Base-by-base conservation (phyloP, 2,797 vertebrate genomes). In the Sebastolobus alascanus region DNA sequence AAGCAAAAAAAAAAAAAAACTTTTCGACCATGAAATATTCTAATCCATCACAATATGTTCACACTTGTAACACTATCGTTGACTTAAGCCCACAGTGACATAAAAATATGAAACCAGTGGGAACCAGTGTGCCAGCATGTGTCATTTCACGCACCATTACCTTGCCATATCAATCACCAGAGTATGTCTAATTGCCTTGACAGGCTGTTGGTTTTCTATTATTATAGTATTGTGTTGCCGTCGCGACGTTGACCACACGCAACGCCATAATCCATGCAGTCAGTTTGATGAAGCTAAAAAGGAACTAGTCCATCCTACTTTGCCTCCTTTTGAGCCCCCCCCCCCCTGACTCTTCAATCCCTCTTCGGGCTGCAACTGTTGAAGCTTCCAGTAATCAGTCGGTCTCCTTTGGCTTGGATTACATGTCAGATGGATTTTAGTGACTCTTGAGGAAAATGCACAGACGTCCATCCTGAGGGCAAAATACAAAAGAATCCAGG, bases 131-230 rank as follows among this genome's bases (percentile, higher is more conserved):
- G 68, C 54, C 40, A 65, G 74, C 74, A 52, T 61, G 75, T 84
- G 84, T 83, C 73, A 31, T 91, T 90, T 93, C 87, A 90, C 10
- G 76, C 87, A 27, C 46, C 84, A 84, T 94, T 92, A 87, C 76
- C 68, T 67, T 70, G 3, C 52, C 55, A 13, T 59, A 74, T 94
- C 90, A 80, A 77, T 94, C 89, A 81, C 11, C 83, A 81, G 71
- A 54, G 40, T 58, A 13, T 22, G 79, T 73, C 22, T 54, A 73
- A 82, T 80, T 78, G 85, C 22, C 72, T 31, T 88, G 90, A 92
- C 88, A 85, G 80, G 37, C 58, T 82, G 68, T 83, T 71, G 73
- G 68, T 73, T 76, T 86, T 86, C 68, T 91, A 56, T 88, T 91
- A 83, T 83, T 71, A 68, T 80, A 88, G 78, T 64, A 60, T 80